Evolutionary conservation across 2,113 vertebrate genomes (phyloP).

Genomic region (Nothocercus nigrocapillus): DNA sequence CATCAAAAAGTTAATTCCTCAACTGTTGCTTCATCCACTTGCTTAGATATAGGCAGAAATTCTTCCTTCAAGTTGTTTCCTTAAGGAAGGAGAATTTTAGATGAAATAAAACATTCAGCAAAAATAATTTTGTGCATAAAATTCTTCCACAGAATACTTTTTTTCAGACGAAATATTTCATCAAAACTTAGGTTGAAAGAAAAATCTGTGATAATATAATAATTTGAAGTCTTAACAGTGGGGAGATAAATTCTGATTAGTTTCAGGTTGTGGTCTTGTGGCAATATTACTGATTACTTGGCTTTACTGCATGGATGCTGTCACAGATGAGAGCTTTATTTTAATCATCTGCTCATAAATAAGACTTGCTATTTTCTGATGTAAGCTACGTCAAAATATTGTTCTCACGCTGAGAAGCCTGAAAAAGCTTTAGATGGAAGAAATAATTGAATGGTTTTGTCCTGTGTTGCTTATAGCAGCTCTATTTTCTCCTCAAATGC

Average conservation of each 20-base stretch:
- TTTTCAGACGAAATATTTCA: not conserved
- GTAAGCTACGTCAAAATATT: not conserved
- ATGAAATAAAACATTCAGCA: not conserved
- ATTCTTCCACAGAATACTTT: not conserved
- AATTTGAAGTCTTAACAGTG: not conserved
- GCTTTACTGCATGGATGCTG: not conserved
- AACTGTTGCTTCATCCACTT: not conserved
- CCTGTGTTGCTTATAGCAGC: not conserved
- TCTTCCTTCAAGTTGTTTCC: not conserved
- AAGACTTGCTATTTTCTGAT: not conserved
- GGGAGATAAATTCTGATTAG: not conserved
- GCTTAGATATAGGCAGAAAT: not conserved
- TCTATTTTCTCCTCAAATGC: not conserved
- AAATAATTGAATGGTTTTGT: not conserved
- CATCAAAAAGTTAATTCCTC: not conserved
- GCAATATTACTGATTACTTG: not conserved
- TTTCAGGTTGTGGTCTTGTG: not conserved
- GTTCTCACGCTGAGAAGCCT: not conserved
- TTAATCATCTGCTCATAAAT: not conserved
- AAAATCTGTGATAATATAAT: not conserved
- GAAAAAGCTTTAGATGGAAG: not conserved
- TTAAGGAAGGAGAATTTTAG: not conserved
- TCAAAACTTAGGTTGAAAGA: not conserved
- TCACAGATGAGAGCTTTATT: not conserved
- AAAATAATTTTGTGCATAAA: not conserved